Conservation (phyloP, 2,113 vertebrate genomes). For the Aphelocoma coerulescens region DNA sequence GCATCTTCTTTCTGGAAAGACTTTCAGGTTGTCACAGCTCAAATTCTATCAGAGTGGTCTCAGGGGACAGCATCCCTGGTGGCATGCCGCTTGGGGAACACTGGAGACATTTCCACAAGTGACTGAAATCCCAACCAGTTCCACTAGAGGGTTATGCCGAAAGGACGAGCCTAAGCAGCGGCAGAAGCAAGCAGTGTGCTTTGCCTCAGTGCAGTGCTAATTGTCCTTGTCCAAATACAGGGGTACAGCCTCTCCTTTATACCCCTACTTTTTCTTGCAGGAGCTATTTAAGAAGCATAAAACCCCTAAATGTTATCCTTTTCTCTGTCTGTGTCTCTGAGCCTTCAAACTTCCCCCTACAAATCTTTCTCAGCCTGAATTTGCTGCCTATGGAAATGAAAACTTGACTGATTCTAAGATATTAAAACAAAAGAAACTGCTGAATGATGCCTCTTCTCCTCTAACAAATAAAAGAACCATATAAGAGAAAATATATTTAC, state of each 20-base stretch:
- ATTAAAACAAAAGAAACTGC: not conserved
- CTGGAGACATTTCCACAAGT: not conserved
- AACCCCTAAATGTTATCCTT: not conserved
- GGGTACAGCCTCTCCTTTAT: not conserved
- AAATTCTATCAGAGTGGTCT: rapidly evolving
- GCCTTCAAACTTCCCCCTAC: not conserved
- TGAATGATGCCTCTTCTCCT: not conserved
- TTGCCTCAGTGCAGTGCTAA: not conserved
- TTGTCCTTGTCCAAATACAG: not conserved
- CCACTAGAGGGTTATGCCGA: conserved; percentile 37
- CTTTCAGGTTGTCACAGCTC: not conserved
- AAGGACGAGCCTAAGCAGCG: not conserved
- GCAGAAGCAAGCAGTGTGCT: not conserved
- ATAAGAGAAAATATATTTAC: not conserved
- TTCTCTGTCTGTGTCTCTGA: not conserved
- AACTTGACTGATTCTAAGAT: not conserved
- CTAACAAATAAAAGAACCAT: not conserved
- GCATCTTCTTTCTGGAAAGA: not conserved
- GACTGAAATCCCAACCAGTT: conserved; percentile 34
- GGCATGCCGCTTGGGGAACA: rapidly evolving
- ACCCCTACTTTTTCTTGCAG: not conserved
- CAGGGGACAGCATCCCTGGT: not conserved
- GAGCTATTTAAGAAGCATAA: not conserved
- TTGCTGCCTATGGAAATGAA: not conserved
- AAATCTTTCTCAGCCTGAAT: not conserved